Evolutionary conservation across 2,113 vertebrate species (phyloP), one percentile per base, ranked within the genome.

Genomic region (Lycocorax pyrrhopterus): DNA sequence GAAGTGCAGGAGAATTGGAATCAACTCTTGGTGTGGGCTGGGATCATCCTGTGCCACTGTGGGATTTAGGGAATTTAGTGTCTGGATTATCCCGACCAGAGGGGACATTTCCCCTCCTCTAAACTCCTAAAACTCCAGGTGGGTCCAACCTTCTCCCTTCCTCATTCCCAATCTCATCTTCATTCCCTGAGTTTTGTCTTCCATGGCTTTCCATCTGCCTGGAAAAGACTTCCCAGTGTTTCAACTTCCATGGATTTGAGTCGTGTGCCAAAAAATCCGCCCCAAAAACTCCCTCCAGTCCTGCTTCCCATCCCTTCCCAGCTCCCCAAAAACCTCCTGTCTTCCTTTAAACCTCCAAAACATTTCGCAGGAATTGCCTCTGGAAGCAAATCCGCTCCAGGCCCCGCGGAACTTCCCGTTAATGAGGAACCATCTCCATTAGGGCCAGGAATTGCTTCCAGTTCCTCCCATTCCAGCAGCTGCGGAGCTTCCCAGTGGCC

Each of bases 1-100:
- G 49, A 39, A 33, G 18, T 4, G 14, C 47, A 18, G 68, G 27
- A 55, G 27, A 37, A 32, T 8, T 4, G 49, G 49, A 27, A 46
- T 39, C 47, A 5, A 11, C 9, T 5, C 0, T 22, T 33, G 56
- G 10, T 3, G 5, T 26, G 47, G 47, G 7, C 39, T 37, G 21
- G 47, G 33, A 39, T 39, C 49, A 22, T 33, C 41, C 47, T 1
- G 0, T 17, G 9, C 9, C 29, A 3, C 1, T 0, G 4, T 10
- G 59, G 41, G 29, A 47, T 84, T 55, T 10, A 19, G n/a, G 69
- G 69, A 74, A 55, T 64, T 55, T 3, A 9, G 5, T 6, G 1
- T 10, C 41, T 10, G 29, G n/a, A 47, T 55, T 39, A 15, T 64
- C n/a, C 18, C 1, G 0, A 5, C n/a, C n/a, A 3, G 18, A 55